Evolutionary conservation across 1,140 invertebrate genomes (phyloP), one percentile per base, ranked within the genome.

Genomic region (Papilio machaon): DNA sequence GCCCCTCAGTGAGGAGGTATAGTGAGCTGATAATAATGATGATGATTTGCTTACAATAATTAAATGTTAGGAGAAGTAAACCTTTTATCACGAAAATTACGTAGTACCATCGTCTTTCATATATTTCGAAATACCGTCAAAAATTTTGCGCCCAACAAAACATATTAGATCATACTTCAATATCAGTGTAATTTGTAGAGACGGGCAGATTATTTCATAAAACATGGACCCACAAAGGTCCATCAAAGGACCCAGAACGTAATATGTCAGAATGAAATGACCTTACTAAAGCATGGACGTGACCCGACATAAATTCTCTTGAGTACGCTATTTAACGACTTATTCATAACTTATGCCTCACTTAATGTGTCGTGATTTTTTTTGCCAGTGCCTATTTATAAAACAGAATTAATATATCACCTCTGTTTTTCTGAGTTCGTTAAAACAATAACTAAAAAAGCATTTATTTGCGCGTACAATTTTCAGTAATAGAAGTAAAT

Each of bases 191-290:
- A 60, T 78, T 78, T 60, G 54, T 64, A 38, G 49, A n/a, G 17
- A n/a, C 43, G 58, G 10, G 17, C 23, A 77, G 52, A 77, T 54
- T 58, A 77, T 54, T 79, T 60, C n/a, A 64, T 35, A 79, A 60
- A 79, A 64, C 73, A 75, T 9, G 30, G 74, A 19, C 74, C 54
- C 76, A 64, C 54, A 79, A 79, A 58, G 47, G 43, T 79, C 77
- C 58, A 79, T 79, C 77, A 79, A 79, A 60, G 58, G 77, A 46
- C 77, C 54, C 58, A 38, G n/a, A 23, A 64, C 54, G 58, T 79
- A 79, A 79, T 64, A 79, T 79, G 58, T 64, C 77, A 79, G 35
- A 79, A 46, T 43, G 19, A 64, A 60, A 79, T 79, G 77, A 79
- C 77, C 77, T 79, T 64, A 43, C 54, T 79, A 60, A 79, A 79